phyloP scores from a whole-genome alignment of 2,888 invertebrate genomes.

The Geophilus truncorum region DNA sequence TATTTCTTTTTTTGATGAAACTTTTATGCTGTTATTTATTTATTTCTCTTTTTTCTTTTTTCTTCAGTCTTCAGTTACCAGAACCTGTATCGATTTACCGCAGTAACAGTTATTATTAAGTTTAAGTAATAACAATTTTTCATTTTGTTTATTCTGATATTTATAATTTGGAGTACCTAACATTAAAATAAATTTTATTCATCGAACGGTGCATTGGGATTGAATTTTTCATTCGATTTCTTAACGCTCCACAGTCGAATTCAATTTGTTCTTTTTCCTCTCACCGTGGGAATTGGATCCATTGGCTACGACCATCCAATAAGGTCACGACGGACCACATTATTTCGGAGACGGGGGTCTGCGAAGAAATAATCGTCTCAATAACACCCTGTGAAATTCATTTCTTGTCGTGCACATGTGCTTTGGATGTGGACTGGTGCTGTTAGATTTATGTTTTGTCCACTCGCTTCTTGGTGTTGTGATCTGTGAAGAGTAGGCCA shows the following conservation, averaged over 20 bases:
- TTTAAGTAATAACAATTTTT: too few relatives aligned
- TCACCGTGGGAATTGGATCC: slow-evolving; percentile 8
- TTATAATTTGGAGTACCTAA: not conserved
- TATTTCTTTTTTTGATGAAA: not conserved
- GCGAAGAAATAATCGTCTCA: not conserved
- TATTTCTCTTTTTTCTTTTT: too few relatives aligned
- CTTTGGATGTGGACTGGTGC: not conserved
- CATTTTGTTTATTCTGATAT: too few relatives aligned
- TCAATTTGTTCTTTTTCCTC: not conserved
- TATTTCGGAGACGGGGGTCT: not conserved
- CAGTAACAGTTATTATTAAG: too few relatives aligned
- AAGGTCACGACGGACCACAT: not conserved
- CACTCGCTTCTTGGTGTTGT: not conserved
- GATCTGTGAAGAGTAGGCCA: not conserved
- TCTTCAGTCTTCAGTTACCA: too few relatives aligned
- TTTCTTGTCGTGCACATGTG: slow-evolving; percentile 10
- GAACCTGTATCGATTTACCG: not conserved
- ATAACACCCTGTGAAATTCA: slow-evolving; percentile 8
- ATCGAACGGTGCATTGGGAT: not conserved
- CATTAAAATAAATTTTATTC: not conserved
- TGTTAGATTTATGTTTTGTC: slow-evolving; percentile 27
- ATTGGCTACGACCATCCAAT: slow-evolving; percentile 6
- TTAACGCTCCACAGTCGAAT: not conserved
- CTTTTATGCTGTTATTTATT: not conserved
- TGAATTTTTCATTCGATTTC: slow-evolving; percentile 18